Evolutionary conservation across 1,140 invertebrate genomes (phyloP), one percentile per base, ranked within the genome.

Genomic region (Rhizoglyphus robini): DNA sequence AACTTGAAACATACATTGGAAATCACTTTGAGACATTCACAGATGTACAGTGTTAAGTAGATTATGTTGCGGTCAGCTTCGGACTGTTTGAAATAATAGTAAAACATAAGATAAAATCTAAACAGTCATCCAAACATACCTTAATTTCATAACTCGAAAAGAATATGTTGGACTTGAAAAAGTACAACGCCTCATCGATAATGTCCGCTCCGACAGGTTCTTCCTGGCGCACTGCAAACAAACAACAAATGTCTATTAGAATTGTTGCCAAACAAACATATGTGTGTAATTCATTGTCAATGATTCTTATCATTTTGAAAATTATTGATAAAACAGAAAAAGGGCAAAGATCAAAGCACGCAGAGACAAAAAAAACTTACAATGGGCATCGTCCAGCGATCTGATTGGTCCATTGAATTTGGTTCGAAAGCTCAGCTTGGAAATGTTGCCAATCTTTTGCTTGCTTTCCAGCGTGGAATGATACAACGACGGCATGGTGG

Each of bases 111-210:
- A 31, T 29, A 69, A 72, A 69, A 69, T 66, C n/a, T 58, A 59
- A 65, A 47, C 62, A 47, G 18, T 25, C 23, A n/a, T 34, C 47
- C 61, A 68, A 25, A 47, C 65, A 70, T 80, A 89, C 88, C 82
- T 96, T 96, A 64, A 97, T 93, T 80, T 99, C 95, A 77, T 96
- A 99, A 46, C 91, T 96, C 69, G 92, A 84, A 75, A 99, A 99
- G 76, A 99, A 99, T 8, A 99, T 93, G 79, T 99, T 99, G 1
- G 96, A 93, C 80, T 96, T 97, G 76, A 99, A 99, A 75, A 85
- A 98, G 73, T 88, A 88, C 5, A 99, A 79, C 30, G 93, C 88
- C 81, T 99, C 96, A 79, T 99, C 96, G 69, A 99, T 91, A 69
- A 99, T 90, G 77, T 99, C 96, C 68, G 83, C 79, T 81, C 18